Evolutionary conservation across 2,888 invertebrate genomes (phyloP).

Genomic region (Euphydryas editha): DNA sequence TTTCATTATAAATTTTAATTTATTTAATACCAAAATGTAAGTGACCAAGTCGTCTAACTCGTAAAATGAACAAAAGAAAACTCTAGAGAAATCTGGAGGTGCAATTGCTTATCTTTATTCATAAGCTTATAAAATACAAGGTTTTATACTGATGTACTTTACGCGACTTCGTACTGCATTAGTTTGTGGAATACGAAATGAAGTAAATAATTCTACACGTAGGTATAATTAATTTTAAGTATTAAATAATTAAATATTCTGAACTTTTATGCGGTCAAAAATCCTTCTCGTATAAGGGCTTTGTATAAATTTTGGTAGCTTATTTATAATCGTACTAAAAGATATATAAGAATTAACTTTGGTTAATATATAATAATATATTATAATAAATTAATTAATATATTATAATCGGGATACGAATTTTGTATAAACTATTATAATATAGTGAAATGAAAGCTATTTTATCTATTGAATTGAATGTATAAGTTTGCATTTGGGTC

Average conservation of each 20-base stretch:
- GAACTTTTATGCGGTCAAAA: background rate
- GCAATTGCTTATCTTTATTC: conserved; percentile 21
- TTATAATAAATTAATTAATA: too few relatives aligned
- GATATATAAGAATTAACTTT: too few relatives aligned
- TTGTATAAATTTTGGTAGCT: background rate
- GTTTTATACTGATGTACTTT: conserved; percentile 13
- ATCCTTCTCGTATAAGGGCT: background rate
- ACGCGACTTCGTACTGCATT: background rate
- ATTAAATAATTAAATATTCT: background rate
- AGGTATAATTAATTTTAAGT: too few relatives aligned
- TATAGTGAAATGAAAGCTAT: too few relatives aligned
- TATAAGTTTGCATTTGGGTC: too few relatives aligned
- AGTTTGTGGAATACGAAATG: conserved; percentile 1
- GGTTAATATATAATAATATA: too few relatives aligned
- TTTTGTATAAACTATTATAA: too few relatives aligned
- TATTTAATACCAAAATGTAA: conserved; percentile 1
- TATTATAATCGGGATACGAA: too few relatives aligned
- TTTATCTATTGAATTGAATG: too few relatives aligned
- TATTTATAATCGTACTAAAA: too few relatives aligned
- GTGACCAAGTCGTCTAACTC: conserved; percentile 1
- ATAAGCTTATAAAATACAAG: conserved; percentile 14
- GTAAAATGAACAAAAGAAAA: conserved; percentile 7
- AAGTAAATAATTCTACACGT: background rate
- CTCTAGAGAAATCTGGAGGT: conserved; percentile 21
- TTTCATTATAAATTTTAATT: background rate